These are phyloP conservation scores for Odontocolon sp. DNA, from an alignment of 2,888 invertebrate species.

Conservation along the genomic window DNA sequence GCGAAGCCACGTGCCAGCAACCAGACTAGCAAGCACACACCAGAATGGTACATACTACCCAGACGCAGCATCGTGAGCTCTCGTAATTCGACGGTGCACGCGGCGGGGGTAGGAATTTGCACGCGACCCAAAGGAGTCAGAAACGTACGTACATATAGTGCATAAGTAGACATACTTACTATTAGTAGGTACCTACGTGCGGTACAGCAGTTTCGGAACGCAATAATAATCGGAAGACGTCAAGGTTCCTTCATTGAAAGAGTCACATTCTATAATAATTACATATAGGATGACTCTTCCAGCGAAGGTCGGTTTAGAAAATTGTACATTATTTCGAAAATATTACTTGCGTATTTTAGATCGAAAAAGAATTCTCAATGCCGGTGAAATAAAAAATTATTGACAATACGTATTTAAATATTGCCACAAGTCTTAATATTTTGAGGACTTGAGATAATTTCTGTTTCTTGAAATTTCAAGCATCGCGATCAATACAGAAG, in stretches of 20 bases:
- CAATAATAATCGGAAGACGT: slow-evolving; percentile 40
- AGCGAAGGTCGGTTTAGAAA: background rate
- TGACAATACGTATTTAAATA: no score
- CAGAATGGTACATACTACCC: slow-evolving; percentile 1
- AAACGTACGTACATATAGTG: slow-evolving; percentile 30
- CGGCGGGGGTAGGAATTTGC: slow-evolving; percentile 41
- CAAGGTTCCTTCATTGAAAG: background rate
- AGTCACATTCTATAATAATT: slow-evolving; percentile 6
- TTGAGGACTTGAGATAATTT: no score
- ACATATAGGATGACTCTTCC: background rate
- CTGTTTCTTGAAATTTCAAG: no score
- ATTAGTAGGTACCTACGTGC: slow-evolving; percentile 9
- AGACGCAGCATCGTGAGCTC: slow-evolving; percentile 30
- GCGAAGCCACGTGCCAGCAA: slow-evolving; percentile 57
- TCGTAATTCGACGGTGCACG: slow-evolving; percentile 48
- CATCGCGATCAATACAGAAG: no score
- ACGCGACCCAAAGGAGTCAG: slow-evolving; percentile 48
- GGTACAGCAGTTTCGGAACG: slow-evolving; percentile 9
- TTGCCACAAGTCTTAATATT: no score
- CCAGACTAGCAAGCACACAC: slow-evolving; percentile 39
- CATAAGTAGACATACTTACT: slow-evolving; percentile 35
- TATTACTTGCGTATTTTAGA: background rate
- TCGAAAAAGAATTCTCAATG: no score
- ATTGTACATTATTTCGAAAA: background rate
- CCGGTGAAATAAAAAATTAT: no score